Percentiles rank a stretch among this genome's conserved stretches.
These are phyloP conservation scores for Abscondita cerata DNA, from an alignment of 2,888 invertebrate genomes.

Conservation along the genomic window DNA sequence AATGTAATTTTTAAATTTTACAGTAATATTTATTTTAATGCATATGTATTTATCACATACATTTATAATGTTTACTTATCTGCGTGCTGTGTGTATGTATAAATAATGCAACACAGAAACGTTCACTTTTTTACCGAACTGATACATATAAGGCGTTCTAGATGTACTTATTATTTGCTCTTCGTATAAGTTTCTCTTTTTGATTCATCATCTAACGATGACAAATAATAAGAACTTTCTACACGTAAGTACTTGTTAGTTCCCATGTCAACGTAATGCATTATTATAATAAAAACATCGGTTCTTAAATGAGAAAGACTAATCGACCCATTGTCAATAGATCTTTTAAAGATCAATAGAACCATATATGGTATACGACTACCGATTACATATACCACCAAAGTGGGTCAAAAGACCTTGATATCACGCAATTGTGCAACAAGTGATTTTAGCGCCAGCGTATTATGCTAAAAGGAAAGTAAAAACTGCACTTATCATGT, in stretches of 20 bases:
- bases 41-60: no score
- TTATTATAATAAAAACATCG: conserved; percentile 16
- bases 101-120: no score
- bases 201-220: conserved; percentile 11
- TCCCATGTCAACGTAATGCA: conserved; percentile 30
- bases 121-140: neutral
- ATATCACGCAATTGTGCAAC: conserved; percentile 23
- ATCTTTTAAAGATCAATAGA: conserved; percentile 34
- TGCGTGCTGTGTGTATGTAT: no score
- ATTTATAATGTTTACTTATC: no score
- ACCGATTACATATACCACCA: conserved; percentile 27
- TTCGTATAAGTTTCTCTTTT: conserved; percentile 10
- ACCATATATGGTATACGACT: conserved; percentile 35
- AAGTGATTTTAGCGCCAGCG: conserved; percentile 28
- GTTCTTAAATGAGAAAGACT: conserved; percentile 32
- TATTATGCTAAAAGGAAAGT: conserved; percentile 28
- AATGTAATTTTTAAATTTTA: no score
- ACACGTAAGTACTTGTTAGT: conserved; percentile 11
- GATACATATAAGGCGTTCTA: no score
- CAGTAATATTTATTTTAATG: no score
- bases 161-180: no score
- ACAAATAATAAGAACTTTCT: conserved; percentile 15
- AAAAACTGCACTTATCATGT: conserved; percentile 27
- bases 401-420: conserved; percentile 36
- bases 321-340: conserved; percentile 34